Conservation (phyloP, 2,888 invertebrate species). For the Rhaphigaster nebulosa region DNA sequence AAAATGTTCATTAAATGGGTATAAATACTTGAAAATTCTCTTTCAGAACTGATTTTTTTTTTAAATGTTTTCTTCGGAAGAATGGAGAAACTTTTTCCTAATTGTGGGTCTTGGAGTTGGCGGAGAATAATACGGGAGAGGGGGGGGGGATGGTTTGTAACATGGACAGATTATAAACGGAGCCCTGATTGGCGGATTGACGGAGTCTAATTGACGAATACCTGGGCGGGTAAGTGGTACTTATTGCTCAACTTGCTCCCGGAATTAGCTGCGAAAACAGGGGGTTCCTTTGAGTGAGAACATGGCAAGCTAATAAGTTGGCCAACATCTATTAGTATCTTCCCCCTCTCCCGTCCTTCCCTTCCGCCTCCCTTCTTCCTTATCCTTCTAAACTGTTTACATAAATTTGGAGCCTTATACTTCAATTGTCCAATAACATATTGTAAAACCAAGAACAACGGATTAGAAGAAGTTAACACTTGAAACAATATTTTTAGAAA, state of each 20-base stretch:
- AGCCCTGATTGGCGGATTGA: conserved; percentile 24
- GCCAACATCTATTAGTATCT: conserved; percentile 9
- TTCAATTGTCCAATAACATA: background rate
- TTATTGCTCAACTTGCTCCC: conserved; percentile 34
- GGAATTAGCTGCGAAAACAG: conserved; percentile 39
- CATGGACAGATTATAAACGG: background rate
- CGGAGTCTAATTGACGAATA: conserved; percentile 30
- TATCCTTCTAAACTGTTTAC: background rate
- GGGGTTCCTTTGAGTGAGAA: conserved; percentile 41
- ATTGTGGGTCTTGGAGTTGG: background rate
- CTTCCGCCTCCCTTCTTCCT: background rate
- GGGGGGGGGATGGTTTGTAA: background rate
- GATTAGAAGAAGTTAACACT: too few species aligned
- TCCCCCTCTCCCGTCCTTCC: background rate
- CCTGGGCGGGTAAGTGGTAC: conserved; percentile 15
- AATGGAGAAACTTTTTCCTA: background rate
- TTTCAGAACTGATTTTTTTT: background rate
- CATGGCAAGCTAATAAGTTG: conserved; percentile 7
- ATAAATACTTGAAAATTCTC: too few species aligned
- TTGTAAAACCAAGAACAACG: background rate
- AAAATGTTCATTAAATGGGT: too few species aligned
- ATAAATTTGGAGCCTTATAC: background rate
- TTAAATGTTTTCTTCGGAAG: background rate
- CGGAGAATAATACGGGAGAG: background rate
- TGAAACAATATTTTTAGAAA: too few species aligned